A percentile compares a stretch with the other conserved stretches of the same genome.
These are phyloP conservation scores for Dipodomys stephensi DNA, from an alignment of 2,113 vertebrate species.

Conservation along the genomic window DNA sequence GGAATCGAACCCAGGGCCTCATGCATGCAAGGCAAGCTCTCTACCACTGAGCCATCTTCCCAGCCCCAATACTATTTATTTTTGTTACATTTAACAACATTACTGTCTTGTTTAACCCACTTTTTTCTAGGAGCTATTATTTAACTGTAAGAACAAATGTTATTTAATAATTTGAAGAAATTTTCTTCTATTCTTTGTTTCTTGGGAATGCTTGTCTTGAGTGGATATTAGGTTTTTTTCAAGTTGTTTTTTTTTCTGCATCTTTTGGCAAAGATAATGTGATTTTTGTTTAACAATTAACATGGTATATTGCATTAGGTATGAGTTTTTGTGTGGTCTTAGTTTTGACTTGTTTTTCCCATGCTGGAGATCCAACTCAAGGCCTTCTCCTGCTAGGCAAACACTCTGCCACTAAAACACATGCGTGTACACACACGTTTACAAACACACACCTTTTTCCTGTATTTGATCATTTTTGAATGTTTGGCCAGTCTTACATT, in stretches of 20 bases:
- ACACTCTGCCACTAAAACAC: no score
- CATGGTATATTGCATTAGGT: not conserved
- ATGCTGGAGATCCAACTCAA: no score
- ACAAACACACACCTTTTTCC: no score
- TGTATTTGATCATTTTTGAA: not conserved
- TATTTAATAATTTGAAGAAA: not conserved
- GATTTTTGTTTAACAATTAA: not conserved
- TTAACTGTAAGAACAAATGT: not conserved
- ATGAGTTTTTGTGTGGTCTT: not conserved
- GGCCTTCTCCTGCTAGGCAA: no score
- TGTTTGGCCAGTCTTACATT: not conserved
- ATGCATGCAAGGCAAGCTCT: no score
- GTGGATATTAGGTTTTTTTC: not conserved
- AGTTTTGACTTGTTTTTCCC: not conserved
- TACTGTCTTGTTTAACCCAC: not conserved
- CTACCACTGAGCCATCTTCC: no score
- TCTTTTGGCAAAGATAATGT: not conserved
- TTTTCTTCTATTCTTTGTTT: not conserved
- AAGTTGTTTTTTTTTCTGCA: not conserved
- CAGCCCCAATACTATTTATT: not conserved
- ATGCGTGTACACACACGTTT: no score
- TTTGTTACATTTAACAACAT: not conserved
- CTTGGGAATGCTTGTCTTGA: not conserved
- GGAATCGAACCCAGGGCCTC: no score
- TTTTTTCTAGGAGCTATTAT: no score